These are phyloP conservation scores for Pristionchus pacificus DNA, from an alignment of 1,140 invertebrate species.

Conservation along the genomic window DNA sequence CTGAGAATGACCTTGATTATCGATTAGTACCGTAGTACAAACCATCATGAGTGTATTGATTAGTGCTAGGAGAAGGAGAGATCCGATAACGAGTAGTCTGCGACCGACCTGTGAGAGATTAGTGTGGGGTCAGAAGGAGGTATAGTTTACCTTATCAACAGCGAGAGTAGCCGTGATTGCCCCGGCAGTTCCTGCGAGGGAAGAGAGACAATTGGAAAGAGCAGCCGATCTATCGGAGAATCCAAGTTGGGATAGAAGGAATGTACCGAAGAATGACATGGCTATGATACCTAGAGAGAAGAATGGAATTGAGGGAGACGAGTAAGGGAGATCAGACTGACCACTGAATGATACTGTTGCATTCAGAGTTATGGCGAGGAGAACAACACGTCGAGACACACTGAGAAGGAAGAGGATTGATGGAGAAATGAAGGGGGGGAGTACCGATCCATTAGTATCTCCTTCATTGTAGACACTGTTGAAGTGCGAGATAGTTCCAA, in stretches of 20 bases:
- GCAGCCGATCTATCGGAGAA: conserved; percentile 25
- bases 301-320: background rate
- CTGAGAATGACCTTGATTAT: conserved; percentile 1
- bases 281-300: conserved; percentile 20
- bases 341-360: conserved; percentile 22
- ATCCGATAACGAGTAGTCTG: conserved; percentile 14
- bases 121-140: too few species aligned
- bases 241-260: conserved; percentile 17
- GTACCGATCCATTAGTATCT: background rate
- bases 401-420: background rate
- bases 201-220: conserved; percentile 25
- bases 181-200: conserved; percentile 29
- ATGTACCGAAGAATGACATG: conserved; percentile 34
- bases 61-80: conserved; percentile 20
- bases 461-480: conserved; percentile 2
- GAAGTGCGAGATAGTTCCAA: too few species aligned
- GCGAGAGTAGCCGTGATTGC: conserved; percentile 22
- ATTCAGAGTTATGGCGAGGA: conserved; percentile 19
- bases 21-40: conserved; percentile 22
- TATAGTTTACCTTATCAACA: conserved; percentile 31
- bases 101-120: conserved; percentile 28
- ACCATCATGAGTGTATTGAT: conserved; percentile 36
- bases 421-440: conserved; percentile 10
- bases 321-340: background rate
- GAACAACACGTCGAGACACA: conserved; percentile 10